A percentile compares a stretch with the other conserved stretches of the same genome.
phyloP scores from a whole-genome alignment of 2,888 invertebrate genomes.

The Heliconius cydno region DNA sequence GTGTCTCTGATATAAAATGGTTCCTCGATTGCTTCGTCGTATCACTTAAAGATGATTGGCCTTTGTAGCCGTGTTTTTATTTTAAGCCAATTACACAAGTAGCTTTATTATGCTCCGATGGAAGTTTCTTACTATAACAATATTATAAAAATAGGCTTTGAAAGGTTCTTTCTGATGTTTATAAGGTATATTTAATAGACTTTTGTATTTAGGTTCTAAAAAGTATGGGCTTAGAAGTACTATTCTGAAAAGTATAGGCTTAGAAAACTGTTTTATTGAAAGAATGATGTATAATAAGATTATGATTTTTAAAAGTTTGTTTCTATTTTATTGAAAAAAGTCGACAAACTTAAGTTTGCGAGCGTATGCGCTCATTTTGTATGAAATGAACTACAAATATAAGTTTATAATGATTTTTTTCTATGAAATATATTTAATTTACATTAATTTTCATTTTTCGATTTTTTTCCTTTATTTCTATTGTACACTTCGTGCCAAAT shows the following conservation, averaged over 20 bases:
- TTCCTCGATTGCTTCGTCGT: conserved; percentile 42
- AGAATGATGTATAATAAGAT: not conserved
- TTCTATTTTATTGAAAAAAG: not conserved
- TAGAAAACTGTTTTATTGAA: not conserved
- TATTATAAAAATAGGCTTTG: not conserved
- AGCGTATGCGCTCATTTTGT: too few species aligned
- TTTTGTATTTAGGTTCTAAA: too few species aligned
- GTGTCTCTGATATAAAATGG: conserved; percentile 50
- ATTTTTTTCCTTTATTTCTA: too few species aligned
- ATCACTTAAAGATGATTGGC: conserved; percentile 41
- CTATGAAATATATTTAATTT: too few species aligned
- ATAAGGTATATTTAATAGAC: too few species aligned
- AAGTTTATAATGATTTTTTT: too few species aligned
- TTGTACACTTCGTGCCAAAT: too few species aligned
- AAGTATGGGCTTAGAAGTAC: not conserved
- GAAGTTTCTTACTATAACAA: too few species aligned
- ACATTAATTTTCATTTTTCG: too few species aligned
- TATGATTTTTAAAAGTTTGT: too few species aligned
- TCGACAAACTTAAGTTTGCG: too few species aligned
- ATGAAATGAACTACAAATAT: too few species aligned
- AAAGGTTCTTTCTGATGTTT: not conserved
- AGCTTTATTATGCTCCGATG: not conserved
- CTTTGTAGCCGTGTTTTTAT: conserved; percentile 18
- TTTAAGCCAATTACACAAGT: conserved; percentile 12
- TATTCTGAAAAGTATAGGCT: not conserved